Conservation (phyloP, 64 coral and sea anemone species). For the Montipora sp. region DNA sequence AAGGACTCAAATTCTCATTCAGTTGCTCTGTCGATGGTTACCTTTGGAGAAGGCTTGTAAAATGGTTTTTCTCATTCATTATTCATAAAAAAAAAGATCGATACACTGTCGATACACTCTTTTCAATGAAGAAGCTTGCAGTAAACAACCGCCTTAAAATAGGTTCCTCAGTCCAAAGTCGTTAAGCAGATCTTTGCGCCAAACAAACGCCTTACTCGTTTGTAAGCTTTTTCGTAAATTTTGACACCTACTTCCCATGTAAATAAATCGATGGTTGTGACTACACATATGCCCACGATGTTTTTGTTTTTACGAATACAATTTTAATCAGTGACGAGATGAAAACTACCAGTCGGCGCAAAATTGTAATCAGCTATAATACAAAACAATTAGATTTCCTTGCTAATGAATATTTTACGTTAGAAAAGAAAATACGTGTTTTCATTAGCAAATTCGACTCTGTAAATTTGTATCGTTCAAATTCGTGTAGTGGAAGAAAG, state of each 20-base stretch:
- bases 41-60: not conserved
- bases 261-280: constrained; percentile 4
- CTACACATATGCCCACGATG: not conserved
- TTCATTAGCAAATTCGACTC: not conserved
- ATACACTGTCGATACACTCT: not conserved
- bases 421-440: too few species aligned
- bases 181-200: not conserved
- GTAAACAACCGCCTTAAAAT: not conserved
- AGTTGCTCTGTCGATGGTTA: constrained; percentile 3
- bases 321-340: not conserved
- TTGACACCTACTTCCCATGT: not conserved
- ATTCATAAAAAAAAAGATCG: not conserved
- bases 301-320: constrained; percentile 7
- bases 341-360: not conserved
- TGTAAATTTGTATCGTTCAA: not conserved
- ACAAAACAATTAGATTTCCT: not conserved
- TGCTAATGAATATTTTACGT: too few species aligned
- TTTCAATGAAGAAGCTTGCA: not conserved
- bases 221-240: not conserved
- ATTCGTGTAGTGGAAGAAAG: too few species aligned
- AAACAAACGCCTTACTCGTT: not conserved
- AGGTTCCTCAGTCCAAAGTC: not conserved
- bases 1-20: not conserved
- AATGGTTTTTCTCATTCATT: constrained; percentile 31
- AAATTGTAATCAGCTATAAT: not conserved